These are phyloP conservation scores for Enteromius fasciolatus DNA, from an alignment of 2,797 vertebrate species.

Conservation along the genomic window DNA sequence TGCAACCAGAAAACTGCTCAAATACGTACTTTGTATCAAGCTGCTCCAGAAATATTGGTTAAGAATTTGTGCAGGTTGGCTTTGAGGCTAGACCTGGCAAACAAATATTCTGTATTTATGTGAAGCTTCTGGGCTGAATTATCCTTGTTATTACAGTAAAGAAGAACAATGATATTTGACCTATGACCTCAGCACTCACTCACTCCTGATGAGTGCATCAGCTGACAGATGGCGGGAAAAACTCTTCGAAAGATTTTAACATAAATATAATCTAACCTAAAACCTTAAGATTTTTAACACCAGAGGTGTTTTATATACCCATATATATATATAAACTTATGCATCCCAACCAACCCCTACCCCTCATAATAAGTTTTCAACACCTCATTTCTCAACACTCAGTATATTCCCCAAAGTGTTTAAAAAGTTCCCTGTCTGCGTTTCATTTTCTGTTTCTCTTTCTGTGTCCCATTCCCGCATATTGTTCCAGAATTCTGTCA, in stretches of 20 bases:
- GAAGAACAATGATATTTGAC: slow-evolving; percentile 25
- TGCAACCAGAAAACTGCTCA: not conserved
- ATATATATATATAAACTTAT: slow-evolving; percentile 9
- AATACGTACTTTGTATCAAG: not conserved
- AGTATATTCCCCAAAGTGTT: slow-evolving; percentile 53
- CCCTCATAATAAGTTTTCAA: slow-evolving; percentile 57
- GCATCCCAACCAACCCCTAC: not conserved
- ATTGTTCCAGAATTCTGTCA: slow-evolving; percentile 40
- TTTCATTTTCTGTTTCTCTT: slow-evolving; percentile 34
- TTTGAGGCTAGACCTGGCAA: slow-evolving; percentile 5
- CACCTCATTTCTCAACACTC: slow-evolving; percentile 64
- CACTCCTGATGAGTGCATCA: not conserved
- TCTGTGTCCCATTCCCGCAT: slow-evolving; percentile 39
- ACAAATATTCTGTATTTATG: not conserved
- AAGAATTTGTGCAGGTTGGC: slow-evolving; percentile 9
- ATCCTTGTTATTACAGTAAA: slow-evolving; percentile 27
- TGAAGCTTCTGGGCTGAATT: slow-evolving; percentile 25
- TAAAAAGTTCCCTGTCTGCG: slow-evolving; percentile 41
- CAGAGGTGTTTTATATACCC: no score
- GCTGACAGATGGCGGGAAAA: not conserved
- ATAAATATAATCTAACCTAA: no score
- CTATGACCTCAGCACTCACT: slow-evolving; percentile 29
- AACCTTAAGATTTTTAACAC: not conserved
- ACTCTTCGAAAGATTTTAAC: no score
- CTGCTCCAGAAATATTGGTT: not conserved